Base-by-base conservation (phyloP, 2,113 vertebrate species). In the Rutilus rutilus region DNA sequence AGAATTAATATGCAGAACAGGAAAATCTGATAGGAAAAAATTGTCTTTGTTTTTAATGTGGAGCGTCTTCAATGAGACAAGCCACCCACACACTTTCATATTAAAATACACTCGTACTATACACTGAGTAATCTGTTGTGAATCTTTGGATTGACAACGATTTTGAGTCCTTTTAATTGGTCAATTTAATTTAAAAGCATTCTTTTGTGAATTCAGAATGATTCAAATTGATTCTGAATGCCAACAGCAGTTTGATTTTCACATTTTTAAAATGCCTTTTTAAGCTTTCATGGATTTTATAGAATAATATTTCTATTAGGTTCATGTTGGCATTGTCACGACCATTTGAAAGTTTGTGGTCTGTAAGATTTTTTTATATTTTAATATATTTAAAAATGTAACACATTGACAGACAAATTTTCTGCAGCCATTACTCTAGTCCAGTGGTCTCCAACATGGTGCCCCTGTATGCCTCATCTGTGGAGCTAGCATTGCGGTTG, bases 1-100 rank as follows among this genome's bases (percentile, higher is more conserved):
- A 89, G 89, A 91, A 92, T 92, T 88, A 91, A 92, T 93, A 91
- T 95, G 93, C 91, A 92, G 90, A 86, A 90, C 87, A 86, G 83
- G 30, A 71, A 87, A 92, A 92, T 92, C 86, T 86, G 89, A 91
- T 90, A 50, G 86, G 81, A 87, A 89, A 83, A 83, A 92, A 92
- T 92, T 89, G 86, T 87, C 69, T 87, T 60, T 80, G 81, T 89
- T 83, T 89, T 80, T 88, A 85, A 69, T 86, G 81, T 85, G 85
- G 86, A 83, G 76, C 54, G 50, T 86, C 47, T 91, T 65, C 36
- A 87, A 85, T 82, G 39, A 87, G 60, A 17, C 42, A 82, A 76
- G 60, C 59, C 87, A 84, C 77, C 84, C 71, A 90, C 36, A 42
- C 83, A 69, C 60, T 62, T 86, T 84, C 30, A 84, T 42, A 67